phyloP scores from a whole-genome alignment of 2,113 vertebrate species.

The Saimiri boliviensis region DNA sequence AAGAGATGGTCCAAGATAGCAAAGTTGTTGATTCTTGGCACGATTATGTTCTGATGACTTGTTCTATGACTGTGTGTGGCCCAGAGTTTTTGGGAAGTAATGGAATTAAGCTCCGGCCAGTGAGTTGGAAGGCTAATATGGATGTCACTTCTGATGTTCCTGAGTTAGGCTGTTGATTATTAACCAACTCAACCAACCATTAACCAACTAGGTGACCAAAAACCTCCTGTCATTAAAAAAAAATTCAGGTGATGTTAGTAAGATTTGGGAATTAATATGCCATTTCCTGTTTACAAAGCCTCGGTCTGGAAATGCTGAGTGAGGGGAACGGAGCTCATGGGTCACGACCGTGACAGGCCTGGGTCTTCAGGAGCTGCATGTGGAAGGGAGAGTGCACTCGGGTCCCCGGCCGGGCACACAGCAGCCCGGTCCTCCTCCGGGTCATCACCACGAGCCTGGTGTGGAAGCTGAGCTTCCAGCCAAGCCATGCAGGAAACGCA shows the following conservation, averaged over 20 bases:
- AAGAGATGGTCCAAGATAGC: neutral
- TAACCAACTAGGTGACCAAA: too few species aligned
- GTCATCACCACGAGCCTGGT: neutral
- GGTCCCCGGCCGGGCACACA: accelerated
- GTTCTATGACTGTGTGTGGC: neutral
- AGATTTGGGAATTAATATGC: too few species aligned
- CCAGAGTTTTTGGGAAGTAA: neutral
- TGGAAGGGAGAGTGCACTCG: accelerated
- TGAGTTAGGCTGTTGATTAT: neutral
- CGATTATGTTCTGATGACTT: neutral
- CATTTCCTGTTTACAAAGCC: neutral
- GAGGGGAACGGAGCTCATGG: accelerated
- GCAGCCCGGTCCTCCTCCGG: neutral
- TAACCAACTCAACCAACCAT: neutral
- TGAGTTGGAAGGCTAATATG: too few species aligned
- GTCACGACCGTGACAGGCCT: accelerated
- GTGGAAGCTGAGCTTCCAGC: too few species aligned
- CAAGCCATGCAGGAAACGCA: neutral
- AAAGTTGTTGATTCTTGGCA: neutral
- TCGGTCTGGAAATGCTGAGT: neutral
- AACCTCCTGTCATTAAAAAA: neutral
- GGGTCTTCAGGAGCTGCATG: accelerated
- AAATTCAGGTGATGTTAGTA: too few species aligned
- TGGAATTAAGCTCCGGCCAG: accelerated
- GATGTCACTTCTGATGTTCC: neutral